These are phyloP conservation scores for Leptura quadrifasciata DNA, from an alignment of 2,888 invertebrate species.

Conservation along the genomic window DNA sequence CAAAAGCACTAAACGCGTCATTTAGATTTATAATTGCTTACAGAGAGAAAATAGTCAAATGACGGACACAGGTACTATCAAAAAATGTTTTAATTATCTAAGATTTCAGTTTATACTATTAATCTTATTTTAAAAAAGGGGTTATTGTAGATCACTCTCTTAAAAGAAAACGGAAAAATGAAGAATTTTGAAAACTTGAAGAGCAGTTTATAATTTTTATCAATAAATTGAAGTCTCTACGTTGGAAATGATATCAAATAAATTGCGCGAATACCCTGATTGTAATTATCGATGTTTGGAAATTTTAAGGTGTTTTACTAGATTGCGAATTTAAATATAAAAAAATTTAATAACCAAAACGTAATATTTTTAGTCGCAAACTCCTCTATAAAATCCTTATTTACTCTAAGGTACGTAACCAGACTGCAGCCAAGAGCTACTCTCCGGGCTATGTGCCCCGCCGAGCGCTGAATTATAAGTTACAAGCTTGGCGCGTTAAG, in stretches of 20 bases:
- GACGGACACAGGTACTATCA: neutral
- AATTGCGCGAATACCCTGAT: constrained; percentile 17
- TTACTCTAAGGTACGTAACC: no score
- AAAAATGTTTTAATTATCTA: neutral
- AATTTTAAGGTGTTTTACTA: neutral
- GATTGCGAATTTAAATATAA: neutral
- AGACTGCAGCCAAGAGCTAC: no score
- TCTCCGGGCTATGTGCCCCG: no score
- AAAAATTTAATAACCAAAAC: no score
- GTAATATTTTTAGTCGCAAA: no score
- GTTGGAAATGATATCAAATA: constrained; percentile 10
- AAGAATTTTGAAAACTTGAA: neutral
- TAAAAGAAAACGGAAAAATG: neutral
- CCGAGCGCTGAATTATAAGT: no score
- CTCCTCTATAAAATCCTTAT: no score
- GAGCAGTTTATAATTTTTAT: no score
- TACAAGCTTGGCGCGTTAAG: no score
- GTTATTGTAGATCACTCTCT: neutral
- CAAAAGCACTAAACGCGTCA: no score
- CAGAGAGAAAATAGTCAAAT: neutral
- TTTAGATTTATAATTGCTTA: neutral
- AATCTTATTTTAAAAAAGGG: neutral
- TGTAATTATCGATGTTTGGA: no score
- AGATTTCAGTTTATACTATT: neutral
- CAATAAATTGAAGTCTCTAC: constrained; percentile 7